Base-by-base conservation (phyloP, 1,140 invertebrate genomes). In the Drosophila kohkoa region DNA sequence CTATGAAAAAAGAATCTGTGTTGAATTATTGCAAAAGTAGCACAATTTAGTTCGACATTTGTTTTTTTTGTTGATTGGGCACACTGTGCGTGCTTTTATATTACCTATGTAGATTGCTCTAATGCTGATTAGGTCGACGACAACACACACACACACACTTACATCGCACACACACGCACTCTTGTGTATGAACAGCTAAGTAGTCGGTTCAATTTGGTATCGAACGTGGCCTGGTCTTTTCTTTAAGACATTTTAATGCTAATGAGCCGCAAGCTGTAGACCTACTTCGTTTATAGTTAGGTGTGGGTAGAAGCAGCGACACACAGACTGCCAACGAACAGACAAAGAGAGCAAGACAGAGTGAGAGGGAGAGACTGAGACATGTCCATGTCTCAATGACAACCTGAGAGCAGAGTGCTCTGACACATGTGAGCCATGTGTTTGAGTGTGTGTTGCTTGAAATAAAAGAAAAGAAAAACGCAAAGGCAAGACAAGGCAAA, bases 161-260 rank as follows among this genome's bases (percentile, higher is more conserved):
- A 11, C 10, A 16, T 15, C 8, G 3, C 35, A 38, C 13, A 35
- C 58, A 67, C 16, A 60, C 38, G 25, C 30, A 55, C 1, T 8
- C 0, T 38, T 8, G 35, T 38, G 35, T 38, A 10, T 7, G 7
- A 38, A 10, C 13, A 60, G 38, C 20, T 69, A 71, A 88, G 80
- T 83, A 88, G 85, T 86, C 77, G 54, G 85, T 73, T 87, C 83
- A 87, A 87, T 87, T 87, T 87, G 80, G 77, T 87, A 87, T 87
- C 83, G 83, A 87, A 88, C 83, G 82, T 87, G 82, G 82, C 83
- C 82, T 52, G 71, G 67, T 81, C 81, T 87, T 85, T 89, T 89
- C 86, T 89, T 81, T 72, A 85, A 89, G 85, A 89, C 85, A 89
- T 89, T 89, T 89, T 89, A 89, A 89, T 89, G 85, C 81, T 89